phyloP scores from a whole-genome alignment of 2,888 invertebrate species.

The Lochmaea capreae region DNA sequence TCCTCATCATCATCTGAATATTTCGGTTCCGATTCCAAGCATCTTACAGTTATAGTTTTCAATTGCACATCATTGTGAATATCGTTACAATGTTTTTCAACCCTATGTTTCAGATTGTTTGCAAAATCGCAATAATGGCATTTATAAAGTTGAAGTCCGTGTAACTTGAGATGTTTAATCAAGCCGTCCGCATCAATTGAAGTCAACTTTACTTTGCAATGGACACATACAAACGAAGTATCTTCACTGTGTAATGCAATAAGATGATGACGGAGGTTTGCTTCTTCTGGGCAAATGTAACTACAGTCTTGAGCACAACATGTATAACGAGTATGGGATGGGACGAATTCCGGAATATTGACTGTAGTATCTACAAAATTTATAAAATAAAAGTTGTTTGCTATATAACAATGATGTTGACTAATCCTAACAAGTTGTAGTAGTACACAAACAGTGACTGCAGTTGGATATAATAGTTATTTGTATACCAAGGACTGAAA shows the following conservation, averaged over 20 bases:
- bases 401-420: too few relatives aligned
- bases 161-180: constrained; percentile 79
- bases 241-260: constrained; percentile 76
- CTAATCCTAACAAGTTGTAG: too few relatives aligned
- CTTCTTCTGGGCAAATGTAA: constrained; percentile 78
- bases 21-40: constrained; percentile 53
- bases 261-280: constrained; percentile 79
- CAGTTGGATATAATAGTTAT: too few relatives aligned
- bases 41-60: constrained; percentile 64
- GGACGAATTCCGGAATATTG: constrained; percentile 54
- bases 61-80: constrained; percentile 69
- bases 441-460: too few relatives aligned
- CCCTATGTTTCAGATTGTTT: constrained; percentile 71
- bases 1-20: constrained; percentile 55
- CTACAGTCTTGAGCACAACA: constrained; percentile 79
- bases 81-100: constrained; percentile 77
- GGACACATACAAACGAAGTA: constrained; percentile 70
- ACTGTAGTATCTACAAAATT: constrained; percentile 41
- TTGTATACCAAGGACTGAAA: too few relatives aligned
- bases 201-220: constrained; percentile 73
- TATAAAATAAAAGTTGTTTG: background rate
- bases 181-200: constrained; percentile 63
- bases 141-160: constrained; percentile 78
- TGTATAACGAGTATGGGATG: constrained; percentile 68
- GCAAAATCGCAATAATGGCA: constrained; percentile 78